Evolutionary conservation across 2,113 vertebrate species (phyloP), one percentile per base, ranked within the genome.

Genomic region (Polypterus senegalus): DNA sequence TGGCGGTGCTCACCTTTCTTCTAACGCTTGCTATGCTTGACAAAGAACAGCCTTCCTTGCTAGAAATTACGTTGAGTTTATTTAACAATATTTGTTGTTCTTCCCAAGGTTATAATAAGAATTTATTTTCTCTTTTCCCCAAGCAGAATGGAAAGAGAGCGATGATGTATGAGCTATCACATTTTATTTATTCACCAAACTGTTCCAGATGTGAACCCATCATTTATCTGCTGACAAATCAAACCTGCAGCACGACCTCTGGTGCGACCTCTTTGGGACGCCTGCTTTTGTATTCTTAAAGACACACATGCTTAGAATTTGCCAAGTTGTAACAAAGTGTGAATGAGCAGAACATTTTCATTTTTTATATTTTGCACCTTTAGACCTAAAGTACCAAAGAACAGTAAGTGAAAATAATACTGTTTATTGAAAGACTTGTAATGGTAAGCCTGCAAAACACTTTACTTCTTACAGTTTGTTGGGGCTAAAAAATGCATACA

Each of bases 141-240:
- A 81, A 83, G 85, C 82, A 88, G 83, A 87, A 86, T 85, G 80
- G 86, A 86, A 86, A 83, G 84, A 89, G 79, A 79, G 76, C 78
- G 86, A 78, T 91, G 90, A 92, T 89, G 86, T 87, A 91, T 84
- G 88, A 89, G 86, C 81, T 81, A 79, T 88, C 83, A 80, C 73
- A 77, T 83, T 87, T 89, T 89, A 90, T 92, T 91, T 91, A 91
- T 90, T 88, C 85, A 82, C 81, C 85, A 89, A 91, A 89, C 86
- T 88, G 83, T 91, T 91, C 89, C 88, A 91, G 90, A 91, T 91
- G 89, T 89, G 88, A 88, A 86, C 81, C 80, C 83, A 88, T 91
- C 88, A 88, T 89, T 91, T 91, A 90, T 89, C 83, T 85, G 79
- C 77, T 84, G 88, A 88, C 86, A 90, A 86, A 89, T 89, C 83